Conservation (phyloP, 2,888 invertebrate genomes). For the Rotaria magnacalcarata region DNA sequence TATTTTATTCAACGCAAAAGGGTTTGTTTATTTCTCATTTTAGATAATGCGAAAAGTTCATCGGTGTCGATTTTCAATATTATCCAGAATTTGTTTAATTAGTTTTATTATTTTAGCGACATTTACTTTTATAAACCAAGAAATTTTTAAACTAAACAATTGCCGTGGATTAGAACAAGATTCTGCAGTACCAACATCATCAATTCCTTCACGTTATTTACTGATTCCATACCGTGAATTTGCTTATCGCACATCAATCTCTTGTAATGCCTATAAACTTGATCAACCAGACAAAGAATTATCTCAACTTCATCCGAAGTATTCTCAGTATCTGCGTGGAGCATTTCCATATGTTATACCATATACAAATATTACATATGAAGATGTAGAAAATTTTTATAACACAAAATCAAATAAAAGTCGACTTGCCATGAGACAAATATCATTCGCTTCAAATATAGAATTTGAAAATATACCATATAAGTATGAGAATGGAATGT, state of each 20-base stretch:
- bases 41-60: background rate
- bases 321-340: background rate
- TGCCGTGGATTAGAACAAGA: background rate
- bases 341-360: background rate
- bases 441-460: conserved; percentile 1
- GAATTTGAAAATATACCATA: conserved; percentile 12
- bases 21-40: background rate
- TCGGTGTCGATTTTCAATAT: background rate
- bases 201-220: background rate
- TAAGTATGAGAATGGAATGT: background rate
- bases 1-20: background rate
- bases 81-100: background rate
- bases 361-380: background rate
- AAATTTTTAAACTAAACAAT: background rate
- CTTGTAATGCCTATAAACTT: background rate
- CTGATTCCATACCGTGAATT: background rate
- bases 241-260: background rate
- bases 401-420: background rate
- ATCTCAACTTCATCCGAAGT: background rate
- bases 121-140: background rate
- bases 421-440: background rate
- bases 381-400: conserved; percentile 24
- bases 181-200: background rate
- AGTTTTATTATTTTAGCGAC: no score
- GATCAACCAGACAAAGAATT: background rate